Evolutionary conservation across 35 echinoderm and acorn worm genomes (phyloP), one percentile per base, ranked within the genome.

Genomic region (Strongylocentrotus purpuratus): DNA sequence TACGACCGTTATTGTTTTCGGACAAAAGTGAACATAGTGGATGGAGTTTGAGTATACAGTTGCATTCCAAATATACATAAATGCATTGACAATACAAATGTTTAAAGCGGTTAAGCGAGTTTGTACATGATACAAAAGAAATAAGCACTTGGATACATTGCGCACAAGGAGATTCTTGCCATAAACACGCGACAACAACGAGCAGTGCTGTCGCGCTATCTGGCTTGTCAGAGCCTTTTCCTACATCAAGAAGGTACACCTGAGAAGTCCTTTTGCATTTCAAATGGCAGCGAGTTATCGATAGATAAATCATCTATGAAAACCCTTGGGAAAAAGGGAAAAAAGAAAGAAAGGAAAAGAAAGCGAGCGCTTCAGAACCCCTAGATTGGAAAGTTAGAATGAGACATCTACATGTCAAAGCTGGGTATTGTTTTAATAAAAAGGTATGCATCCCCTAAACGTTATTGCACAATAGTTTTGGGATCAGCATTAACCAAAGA

Each of bases 221-320:
- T 89, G 87, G 87, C 87, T 78, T 46, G 87, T 89, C 87, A 89
- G 87, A 33, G 87, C 87, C 87, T 2, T 33, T 31, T 45, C 18
- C 45, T 46, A 45, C 87, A 45, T 45, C 33, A 89, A 45, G 45
- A 33, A 89, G 32, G 45, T 89, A 89, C 41, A 89, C 87, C 87
- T 89, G 87, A 89, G 87, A 89, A 12, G 33, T 89, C 87, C 87
- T 89, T 89, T 89, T 89, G 87, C 87, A 89, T 45, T 89, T 89
- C 65, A 78, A 78, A 28, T 89, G 87, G 87, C 87, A 45, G 87
- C 87, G 87, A 89, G 87, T 6, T 89, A 89, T 45, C 25, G 33
- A 46, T 89, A 46, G 33, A 89, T 45, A 89, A n/a, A 89, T 89
- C 87, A 89, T 89, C 87, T 89, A 89, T 32, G 87, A 46, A 89